phyloP scores from a whole-genome alignment of 64 coral and sea anemone genomes.

The Porites lutea region DNA sequence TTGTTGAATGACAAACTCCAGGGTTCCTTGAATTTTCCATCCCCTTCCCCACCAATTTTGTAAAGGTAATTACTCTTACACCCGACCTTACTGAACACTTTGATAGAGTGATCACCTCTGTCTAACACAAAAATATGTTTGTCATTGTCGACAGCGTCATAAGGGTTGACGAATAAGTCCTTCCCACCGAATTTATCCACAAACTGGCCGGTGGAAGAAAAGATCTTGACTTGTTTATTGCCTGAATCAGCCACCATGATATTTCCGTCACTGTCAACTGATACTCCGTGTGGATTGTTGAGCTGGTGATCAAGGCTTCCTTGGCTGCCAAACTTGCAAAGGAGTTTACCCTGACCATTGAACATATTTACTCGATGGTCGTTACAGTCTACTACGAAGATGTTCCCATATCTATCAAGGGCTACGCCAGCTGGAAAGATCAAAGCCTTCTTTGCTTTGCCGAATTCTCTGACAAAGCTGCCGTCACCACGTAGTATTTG shows the following conservation, averaged over 20 bases:
- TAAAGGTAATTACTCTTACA: constrained; percentile 21
- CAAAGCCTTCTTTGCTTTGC: background rate
- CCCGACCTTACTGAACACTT: constrained; percentile 57
- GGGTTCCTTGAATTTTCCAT: constrained; percentile 55
- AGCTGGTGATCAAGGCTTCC: background rate
- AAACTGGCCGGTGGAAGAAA: constrained; percentile 40
- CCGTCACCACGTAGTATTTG: constrained; percentile 26
- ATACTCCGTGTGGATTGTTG: background rate
- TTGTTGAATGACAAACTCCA: constrained; percentile 42
- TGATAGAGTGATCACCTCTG: constrained; percentile 42
- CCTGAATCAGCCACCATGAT: constrained; percentile 38
- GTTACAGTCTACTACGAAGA: constrained; percentile 19
- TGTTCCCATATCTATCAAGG: constrained; percentile 2
- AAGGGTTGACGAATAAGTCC: constrained; percentile 39
- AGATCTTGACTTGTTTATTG: constrained; percentile 57
- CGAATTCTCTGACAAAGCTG: background rate
- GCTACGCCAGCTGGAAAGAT: constrained; percentile 26
- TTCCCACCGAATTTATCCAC: background rate
- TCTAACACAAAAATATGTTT: constrained; percentile 46
- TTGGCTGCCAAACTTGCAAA: constrained; percentile 37
- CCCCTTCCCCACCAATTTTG: constrained; percentile 37
- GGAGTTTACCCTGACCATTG: constrained; percentile 21
- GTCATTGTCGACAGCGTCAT: constrained; percentile 19
- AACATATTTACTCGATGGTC: constrained; percentile 56
- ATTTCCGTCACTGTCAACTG: constrained; percentile 4